Base-by-base conservation (phyloP, 2,888 invertebrate genomes). In the Clitarchus hookeri region DNA sequence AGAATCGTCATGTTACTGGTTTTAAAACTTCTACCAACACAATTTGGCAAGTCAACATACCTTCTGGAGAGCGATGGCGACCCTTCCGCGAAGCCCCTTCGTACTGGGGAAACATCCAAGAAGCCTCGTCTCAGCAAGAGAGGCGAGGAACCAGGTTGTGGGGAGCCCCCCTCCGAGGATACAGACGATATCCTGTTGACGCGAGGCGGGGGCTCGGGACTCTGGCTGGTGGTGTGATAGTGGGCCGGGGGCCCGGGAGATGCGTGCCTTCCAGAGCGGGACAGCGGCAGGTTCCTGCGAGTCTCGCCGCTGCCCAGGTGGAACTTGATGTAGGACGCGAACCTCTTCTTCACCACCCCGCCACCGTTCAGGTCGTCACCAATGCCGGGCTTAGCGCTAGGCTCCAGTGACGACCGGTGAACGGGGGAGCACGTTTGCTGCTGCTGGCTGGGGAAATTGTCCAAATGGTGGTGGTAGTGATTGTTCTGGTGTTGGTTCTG, bases 271-370 rank as follows among this genome's bases (percentile, higher is more conserved):
- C 84, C 88, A 9, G 92, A 91, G 2, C 91, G 91, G 87, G 91
- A 89, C 54, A 91, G 91, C 87, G 91, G 91, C 25, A 88, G 85
- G 80, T 86, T 88, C 36, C 87, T 54, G 19, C 86, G 85, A 8
- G 87, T 84, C 27, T 79, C 86, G 27, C 84, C 88, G 44, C 86
- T 86, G 84, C 93, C 93, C 90, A 95, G 94, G 92, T 96, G 95
- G 92, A 96, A 94, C 93, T 96, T 96, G 90, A 96, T 95, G 93
- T 96, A 96, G 89, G 96, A 96, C 91, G 96, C 95, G 92, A 96
- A 96, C 91, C 96, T 94, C 92, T 96, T 95, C 92, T 96, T 96
- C 87, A 91, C 92, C 65, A 85, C n/a, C n/a, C n/a, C 87, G 84
- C 84, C 85, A 84, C 84, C 85, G 12, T 25, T n/a, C 85, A 65